Conservation (phyloP, 1,140 invertebrate species). For the Calycopis cecrops region DNA sequence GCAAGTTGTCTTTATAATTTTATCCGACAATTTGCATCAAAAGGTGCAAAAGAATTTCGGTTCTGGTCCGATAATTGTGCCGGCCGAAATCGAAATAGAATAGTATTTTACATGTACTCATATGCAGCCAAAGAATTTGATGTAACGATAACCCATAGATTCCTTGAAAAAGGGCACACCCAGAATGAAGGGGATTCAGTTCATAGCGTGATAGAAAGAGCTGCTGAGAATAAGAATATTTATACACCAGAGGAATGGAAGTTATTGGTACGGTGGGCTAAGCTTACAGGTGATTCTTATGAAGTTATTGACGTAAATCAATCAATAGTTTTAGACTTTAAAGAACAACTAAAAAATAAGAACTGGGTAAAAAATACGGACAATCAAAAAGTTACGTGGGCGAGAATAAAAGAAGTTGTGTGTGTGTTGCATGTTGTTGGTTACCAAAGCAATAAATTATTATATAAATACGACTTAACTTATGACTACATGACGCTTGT, state of each 20-base stretch:
- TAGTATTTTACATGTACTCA: slow-evolving; percentile 9
- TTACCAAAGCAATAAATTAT: slow-evolving; percentile 1
- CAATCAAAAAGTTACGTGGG: slow-evolving; percentile 8
- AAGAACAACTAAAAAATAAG: slow-evolving; percentile 6
- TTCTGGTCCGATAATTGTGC: slow-evolving; percentile 9
- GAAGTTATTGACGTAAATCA: slow-evolving; percentile 3
- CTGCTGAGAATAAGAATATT: neutral
- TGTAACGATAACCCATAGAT: slow-evolving; percentile 11
- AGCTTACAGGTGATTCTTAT: slow-evolving; percentile 5
- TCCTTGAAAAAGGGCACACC: slow-evolving; percentile 14
- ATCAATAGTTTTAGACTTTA: slow-evolving; percentile 9
- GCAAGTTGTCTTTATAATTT: too few species aligned
- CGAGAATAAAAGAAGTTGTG: slow-evolving; percentile 10
- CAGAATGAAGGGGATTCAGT: slow-evolving; percentile 18
- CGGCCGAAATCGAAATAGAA: slow-evolving; percentile 12
- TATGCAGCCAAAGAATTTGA: slow-evolving; percentile 9
- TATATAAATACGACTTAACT: slow-evolving; percentile 10
- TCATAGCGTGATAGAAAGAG: slow-evolving; percentile 12
- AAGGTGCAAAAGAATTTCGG: too few species aligned
- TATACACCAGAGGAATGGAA: slow-evolving; percentile 12
- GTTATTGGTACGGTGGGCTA: slow-evolving; percentile 1
- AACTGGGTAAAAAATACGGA: slow-evolving; percentile 11
- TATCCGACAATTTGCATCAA: too few species aligned
- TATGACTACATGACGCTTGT: too few species aligned
- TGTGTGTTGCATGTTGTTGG: neutral